Base-by-base conservation (phyloP, 2,113 vertebrate species). In the Erythrolamprus reginae region DNA sequence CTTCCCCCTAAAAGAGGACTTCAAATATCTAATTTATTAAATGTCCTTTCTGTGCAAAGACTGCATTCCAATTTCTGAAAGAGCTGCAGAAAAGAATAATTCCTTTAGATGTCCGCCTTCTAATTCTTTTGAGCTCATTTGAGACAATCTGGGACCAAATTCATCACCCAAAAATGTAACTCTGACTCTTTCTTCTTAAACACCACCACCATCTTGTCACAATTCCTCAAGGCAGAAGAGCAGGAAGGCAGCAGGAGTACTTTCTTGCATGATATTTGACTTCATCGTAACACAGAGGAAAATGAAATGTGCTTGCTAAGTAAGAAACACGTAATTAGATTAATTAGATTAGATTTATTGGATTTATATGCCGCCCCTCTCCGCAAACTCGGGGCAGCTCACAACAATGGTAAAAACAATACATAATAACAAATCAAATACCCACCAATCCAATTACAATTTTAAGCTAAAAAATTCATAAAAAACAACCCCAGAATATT, bases 21-120 rank as follows among this genome's bases (percentile, higher is more conserved):
- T 90, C 24, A 86, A 21, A 77, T 77, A 90, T 45, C 84, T 38
- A 90, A 91, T 91, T 90, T 91, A 52, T 52, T 87, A 86, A 55
- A 28, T 24, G 6, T 28, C 86, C 52, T 52, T 91, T 70, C 23
- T 65, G 42, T 83, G 52, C 5, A 10, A 83, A n/a, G 21, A 87
- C 50, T 42, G 24, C 50, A 52, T 86, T 42, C 24, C 19, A 83
- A 83, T 42, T 42, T 33, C 55, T 82, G 24, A n/a, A 53, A 90
- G 28, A 53, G 48, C 28, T 53, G 70, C 4, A 53, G 38, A 90
- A 53, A 38, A 86, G 3, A 45, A 28, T 1, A 42, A 33, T n/a
- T 23, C 23, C 42, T 8, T 65, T 65, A 65, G 12, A 33, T 65
- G 13, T 38, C 24, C 24, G 53, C 42, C 33, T 86, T 15, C 21